These are phyloP conservation scores for Phania funesta DNA, from an alignment of 2,888 invertebrate genomes.

Conservation along the genomic window DNA sequence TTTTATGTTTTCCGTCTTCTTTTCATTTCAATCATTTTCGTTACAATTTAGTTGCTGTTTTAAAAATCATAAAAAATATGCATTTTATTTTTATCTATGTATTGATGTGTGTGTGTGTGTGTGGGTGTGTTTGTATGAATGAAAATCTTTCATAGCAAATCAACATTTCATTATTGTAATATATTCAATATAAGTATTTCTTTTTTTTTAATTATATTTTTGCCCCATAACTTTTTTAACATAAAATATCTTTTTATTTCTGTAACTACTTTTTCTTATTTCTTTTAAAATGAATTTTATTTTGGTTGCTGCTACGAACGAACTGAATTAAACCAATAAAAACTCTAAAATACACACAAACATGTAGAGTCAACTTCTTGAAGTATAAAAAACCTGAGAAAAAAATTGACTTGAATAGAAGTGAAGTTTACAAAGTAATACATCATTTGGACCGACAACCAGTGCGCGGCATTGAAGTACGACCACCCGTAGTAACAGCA, in stretches of 20 bases:
- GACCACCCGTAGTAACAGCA: conserved; percentile 84
- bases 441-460: conserved; percentile 88
- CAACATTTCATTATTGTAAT: conserved; percentile 52
- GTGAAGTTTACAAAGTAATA: conserved; percentile 89
- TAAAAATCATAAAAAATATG: conserved; percentile 16
- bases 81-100: background rate
- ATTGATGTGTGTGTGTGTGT: background rate
- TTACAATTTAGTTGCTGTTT: background rate
- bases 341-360: conserved; percentile 27
- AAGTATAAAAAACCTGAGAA: conserved; percentile 92
- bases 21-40: background rate
- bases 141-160: conserved; percentile 25
- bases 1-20: background rate
- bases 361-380: conserved; percentile 91
- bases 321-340: conserved; percentile 44
- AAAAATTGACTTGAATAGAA: conserved; percentile 87
- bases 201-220: conserved; percentile 28
- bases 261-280: background rate
- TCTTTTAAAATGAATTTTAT: conserved; percentile 9
- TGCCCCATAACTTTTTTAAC: conserved; percentile 16
- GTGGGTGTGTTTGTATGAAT: background rate
- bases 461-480: conserved; percentile 84
- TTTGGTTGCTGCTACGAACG: conserved; percentile 8
- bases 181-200: conserved; percentile 26
- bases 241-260: conserved; percentile 32